These are phyloP conservation scores for Gallinago media DNA, from an alignment of 2,113 vertebrate genomes.

Conservation along the genomic window DNA sequence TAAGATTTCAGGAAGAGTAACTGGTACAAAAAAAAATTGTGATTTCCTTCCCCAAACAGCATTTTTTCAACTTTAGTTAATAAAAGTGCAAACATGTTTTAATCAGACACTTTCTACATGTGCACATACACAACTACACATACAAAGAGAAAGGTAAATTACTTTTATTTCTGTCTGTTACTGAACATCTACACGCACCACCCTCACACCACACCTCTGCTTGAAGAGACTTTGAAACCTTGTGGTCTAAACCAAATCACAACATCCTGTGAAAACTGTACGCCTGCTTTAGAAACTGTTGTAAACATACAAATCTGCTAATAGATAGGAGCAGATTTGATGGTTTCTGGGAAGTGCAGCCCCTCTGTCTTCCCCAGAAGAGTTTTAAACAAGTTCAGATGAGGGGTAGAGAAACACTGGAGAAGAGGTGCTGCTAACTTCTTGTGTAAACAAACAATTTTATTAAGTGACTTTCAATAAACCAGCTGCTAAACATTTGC, in stretches of 20 bases:
- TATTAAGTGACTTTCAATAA: slow-evolving; percentile 51
- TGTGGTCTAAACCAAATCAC: background rate
- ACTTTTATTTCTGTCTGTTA: background rate
- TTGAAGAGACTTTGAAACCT: background rate
- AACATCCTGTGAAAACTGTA: background rate
- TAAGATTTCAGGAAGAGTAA: background rate
- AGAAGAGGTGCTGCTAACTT: slow-evolving; percentile 9
- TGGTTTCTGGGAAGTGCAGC: background rate
- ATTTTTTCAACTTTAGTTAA: background rate
- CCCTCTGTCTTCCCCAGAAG: background rate
- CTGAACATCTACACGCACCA: background rate
- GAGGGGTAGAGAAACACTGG: background rate
- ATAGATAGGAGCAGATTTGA: background rate
- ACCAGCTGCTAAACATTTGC: slow-evolving; percentile 58
- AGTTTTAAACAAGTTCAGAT: slow-evolving; percentile 55
- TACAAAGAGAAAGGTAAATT: background rate
- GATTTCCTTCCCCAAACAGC: background rate
- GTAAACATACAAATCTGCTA: background rate
- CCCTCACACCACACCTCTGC: background rate
- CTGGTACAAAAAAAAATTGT: background rate
- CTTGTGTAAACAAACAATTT: slow-evolving; percentile 62
- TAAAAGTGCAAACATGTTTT: background rate
- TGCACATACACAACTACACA: fast-evolving
- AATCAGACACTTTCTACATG: fast-evolving
- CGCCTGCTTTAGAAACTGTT: background rate